Evolutionary conservation across 2,113 vertebrate genomes (phyloP).

Genomic region (Micronycteris hirsuta): DNA sequence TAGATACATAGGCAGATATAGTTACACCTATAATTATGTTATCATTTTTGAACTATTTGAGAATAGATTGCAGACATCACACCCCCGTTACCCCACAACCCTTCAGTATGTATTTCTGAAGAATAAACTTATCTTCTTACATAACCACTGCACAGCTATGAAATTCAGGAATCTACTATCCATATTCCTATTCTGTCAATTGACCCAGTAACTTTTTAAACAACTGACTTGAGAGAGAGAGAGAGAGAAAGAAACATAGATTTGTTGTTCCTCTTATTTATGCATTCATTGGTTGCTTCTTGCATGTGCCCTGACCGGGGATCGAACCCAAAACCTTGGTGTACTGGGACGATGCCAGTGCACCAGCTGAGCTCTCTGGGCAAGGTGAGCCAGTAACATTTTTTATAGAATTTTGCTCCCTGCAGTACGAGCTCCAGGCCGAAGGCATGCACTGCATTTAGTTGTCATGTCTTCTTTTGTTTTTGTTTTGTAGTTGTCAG

Average conservation of each 20-base stretch:
- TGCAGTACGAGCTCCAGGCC: background rate
- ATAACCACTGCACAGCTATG: background rate
- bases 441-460: background rate
- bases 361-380: no score
- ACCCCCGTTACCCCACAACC: background rate
- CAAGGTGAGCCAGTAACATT: no score
- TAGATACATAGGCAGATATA: background rate
- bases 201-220: background rate
- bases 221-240: no score
- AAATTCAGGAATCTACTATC: background rate
- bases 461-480: background rate
- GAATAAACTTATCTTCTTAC: background rate
- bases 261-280: no score
- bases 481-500: background rate
- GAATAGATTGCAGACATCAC: background rate
- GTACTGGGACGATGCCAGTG: no score
- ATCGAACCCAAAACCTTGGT: no score
- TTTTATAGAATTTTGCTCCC: background rate
- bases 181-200: background rate
- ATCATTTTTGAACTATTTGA: background rate
- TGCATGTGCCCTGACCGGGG: no score
- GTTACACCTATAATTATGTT: background rate
- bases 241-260: no score
- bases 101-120: background rate
- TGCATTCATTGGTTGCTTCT: no score